Base-by-base conservation (phyloP, 1,140 invertebrate genomes). In the Aricia agestis region DNA sequence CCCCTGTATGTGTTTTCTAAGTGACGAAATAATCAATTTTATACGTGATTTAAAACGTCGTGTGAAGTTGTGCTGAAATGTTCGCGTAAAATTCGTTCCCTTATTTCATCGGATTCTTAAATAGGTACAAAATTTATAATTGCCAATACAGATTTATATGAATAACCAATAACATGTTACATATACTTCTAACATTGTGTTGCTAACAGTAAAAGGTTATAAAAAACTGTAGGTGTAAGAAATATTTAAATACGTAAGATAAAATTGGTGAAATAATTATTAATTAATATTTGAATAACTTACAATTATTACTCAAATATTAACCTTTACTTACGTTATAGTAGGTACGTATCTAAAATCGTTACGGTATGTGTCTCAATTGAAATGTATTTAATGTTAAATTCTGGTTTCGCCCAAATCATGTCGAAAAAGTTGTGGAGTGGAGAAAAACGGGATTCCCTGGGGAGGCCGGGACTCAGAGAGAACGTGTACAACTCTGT, bases 1-100 rank as follows among this genome's bases (percentile, higher is more conserved):
- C 13, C 45, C 45, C 13, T 52, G 45, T 52, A 15, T 52, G 36
- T 79, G 76, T 52, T 52, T 52, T 52, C 45, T 13, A 52, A 36
- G 36, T 52, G 10, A 11, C 45, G 45, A 52, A 52, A 52, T 52
- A 52, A 52, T 52, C 45, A 52, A 52, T 52, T 45, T 52, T 52
- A 52, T 52, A 15, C 4, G 45, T 15, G 45, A 52, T 52, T 15
- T 15, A 52, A 52, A 52, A 52, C 11, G 45, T 9, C 41, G 7
- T 2, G 45, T 52, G 45, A 52, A 52, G 45, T 11, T 7, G 11
- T 42, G 41, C 41, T 52, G 6, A 13, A 52, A 15, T 15, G 45
- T 52, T 52, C 13, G 45, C 11, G 10, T 52, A 52, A 52, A 13
- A 13, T 52, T 15, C 13, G 13, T 52, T 52, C 5, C 9, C 0